These are phyloP conservation scores for Pocillopora verrucosa DNA, from an alignment of 64 coral and sea anemone species.

Conservation along the genomic window DNA sequence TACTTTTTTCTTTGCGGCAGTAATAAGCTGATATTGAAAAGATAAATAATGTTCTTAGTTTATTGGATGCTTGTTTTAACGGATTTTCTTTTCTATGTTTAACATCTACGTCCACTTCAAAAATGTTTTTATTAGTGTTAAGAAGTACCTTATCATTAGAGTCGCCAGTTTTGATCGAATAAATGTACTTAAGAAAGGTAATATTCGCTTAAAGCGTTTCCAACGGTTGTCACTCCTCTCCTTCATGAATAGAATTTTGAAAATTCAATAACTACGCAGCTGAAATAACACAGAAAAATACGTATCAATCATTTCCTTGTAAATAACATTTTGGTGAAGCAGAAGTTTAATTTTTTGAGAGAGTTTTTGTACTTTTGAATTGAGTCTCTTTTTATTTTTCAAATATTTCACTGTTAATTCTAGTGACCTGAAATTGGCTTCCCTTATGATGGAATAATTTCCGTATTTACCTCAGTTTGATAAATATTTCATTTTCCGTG, in stretches of 20 bases:
- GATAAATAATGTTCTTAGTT: background rate
- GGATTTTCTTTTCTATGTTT: background rate
- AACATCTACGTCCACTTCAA: background rate
- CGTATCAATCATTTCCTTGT: background rate
- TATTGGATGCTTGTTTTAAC: background rate
- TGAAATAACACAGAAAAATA: background rate
- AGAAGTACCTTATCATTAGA: background rate
- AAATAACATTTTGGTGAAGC: background rate
- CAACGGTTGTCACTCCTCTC: background rate
- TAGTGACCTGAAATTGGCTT: background rate
- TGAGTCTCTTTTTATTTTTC: background rate
- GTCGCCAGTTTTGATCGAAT: background rate
- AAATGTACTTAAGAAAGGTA: background rate
- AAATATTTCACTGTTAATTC: background rate
- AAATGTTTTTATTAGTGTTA: background rate
- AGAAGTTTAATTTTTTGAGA: background rate
- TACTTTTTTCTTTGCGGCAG: background rate
- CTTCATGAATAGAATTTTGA: background rate
- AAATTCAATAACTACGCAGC: background rate
- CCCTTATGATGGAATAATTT: background rate
- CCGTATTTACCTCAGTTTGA: conserved; percentile 2
- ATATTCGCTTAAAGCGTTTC: background rate
- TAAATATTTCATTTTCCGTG: background rate
- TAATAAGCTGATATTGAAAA: background rate
- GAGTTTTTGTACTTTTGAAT: background rate